Base-by-base conservation (phyloP, 92 coral and sea anemone genomes). In the Micromussa lordhowensis region DNA sequence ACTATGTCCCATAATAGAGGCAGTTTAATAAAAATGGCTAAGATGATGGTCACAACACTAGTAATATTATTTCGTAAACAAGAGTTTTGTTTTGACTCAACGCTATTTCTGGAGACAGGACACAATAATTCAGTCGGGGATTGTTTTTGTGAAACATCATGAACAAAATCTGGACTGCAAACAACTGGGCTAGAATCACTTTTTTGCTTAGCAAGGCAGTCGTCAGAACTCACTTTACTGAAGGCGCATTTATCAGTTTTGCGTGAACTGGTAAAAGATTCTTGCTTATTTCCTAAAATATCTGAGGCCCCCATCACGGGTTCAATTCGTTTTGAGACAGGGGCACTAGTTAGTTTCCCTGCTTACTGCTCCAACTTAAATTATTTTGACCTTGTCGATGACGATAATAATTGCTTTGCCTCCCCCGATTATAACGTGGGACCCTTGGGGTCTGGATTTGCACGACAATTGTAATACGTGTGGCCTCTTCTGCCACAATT, bases 291-390 rank as follows among this genome's bases (percentile, higher is more conserved):
- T 57, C 18, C 24, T 18, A 57, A 18, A 57, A 10, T 6, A 1
- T 18, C 13, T 1, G 63, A 57, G 18, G 63, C 63, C 63, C 63
- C 63, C 24, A 57, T 18, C 63, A 57, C 63, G 63, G 63, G 63
- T 57, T 57, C 5, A 57, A 1, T 57, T 57, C 24, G 63, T 1
- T 1, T 15, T 32, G 72, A 66, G 72, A 66, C 72, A 66, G 72
- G 72, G 72, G 72, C 72, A 29, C 15, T n/a, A 1, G n/a, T 66
- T 32, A 66, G 72, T 66, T 66, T 66, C 72, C 72, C 72, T 66
- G 72, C 31, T 24, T 16, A 5, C 32, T 6, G 12, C 26, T 29
- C 72, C 72, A 66, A 19, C 12, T n/a, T n/a, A 29, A 66, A 29
- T 5, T 29, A 16, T n/a, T 29, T 66, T 29, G 72, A 66, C 29